Base-by-base conservation (phyloP, 2,113 vertebrate species). In the Cryptomyrus ogoouensis region DNA sequence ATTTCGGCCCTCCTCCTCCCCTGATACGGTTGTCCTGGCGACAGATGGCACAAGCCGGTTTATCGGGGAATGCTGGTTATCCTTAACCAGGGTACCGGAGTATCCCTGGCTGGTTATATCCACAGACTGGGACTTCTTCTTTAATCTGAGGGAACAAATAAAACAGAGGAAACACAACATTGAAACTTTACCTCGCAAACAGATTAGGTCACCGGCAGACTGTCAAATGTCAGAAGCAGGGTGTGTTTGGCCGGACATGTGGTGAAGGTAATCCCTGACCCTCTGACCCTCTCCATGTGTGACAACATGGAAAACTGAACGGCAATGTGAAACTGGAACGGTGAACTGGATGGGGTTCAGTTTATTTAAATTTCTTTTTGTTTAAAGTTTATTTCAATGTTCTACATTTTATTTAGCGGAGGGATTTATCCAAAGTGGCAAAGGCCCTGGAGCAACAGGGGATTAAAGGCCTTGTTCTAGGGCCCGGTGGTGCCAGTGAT, bases 51-150 rank as follows among this genome's bases (percentile, higher is more conserved):
- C 13, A 17, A 50, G 31, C 52, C 95, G 95, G 93, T 94, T 94
- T 87, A 94, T 91, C 89, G 94, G 94, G 10, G 95, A 91, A 1
- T 89, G 90, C 70, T 93, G 94, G 90, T 94, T 94, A 88, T 94
- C 94, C 84, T 93, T 91, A 83, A 94, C 94, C 31, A 94, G 93
- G 90, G 93, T 89, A 66, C 95, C 94, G 90, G 93, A 95, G 93
- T 95, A 95, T 89, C 95, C 96, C 70, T 95, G 94, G 58, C 95
- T 94, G 17, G 94, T 94, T 70, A 96, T 94, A 92, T 97, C 97
- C 93, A 97, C 95, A 0, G 97, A 97, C 91, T 97, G 96, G 88
- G 96, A 97, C 92, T 97, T 97, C 1, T 97, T 97, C 95, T 97
- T 97, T 91, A 97, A 92, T 94, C 97, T 97, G 89, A 39, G n/a